Evolutionary conservation across 2,888 invertebrate species (phyloP), one percentile per base, ranked within the genome.

Genomic region (Suillia variegata): DNA sequence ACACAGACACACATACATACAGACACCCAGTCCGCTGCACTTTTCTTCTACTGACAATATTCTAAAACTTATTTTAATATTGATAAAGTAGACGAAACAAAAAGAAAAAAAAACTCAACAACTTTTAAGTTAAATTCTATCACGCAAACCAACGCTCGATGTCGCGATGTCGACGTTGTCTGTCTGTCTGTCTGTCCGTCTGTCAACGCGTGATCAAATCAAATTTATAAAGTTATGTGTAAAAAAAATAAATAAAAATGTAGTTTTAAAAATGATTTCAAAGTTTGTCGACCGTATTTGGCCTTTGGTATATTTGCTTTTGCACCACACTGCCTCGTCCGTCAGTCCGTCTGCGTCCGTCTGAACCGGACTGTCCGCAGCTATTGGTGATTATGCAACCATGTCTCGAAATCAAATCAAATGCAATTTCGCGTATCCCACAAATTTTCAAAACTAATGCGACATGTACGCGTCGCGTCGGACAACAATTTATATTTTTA

Each of bases 371-470:
- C n/a, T n/a, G n/a, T n/a, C n/a, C n/a, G 26, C 26, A 10, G 26
- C 26, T 10, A 18, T 54, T n/a, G n/a, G 50, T 47, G 20, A 56
- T 73, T 73, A 64, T 71, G 71, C 65, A 71, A 73, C 59, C 48
- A 47, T 53, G 71, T 74, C 74, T 69, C 66, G 68, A 62, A 65
- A 65, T 63, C 68, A 64, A 73, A 72, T 73, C 67, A 68, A 67
- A 68, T 63, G 68, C 68, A 69, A 49, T 62, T 22, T 17, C 31
- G 18, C 24, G 15, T 55, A n/a, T 48, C 34, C 20, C 15, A n/a
- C 49, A 34, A 59, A 33, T n/a, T 8, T 12, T 24, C 45, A 15
- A 45, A 34, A 34, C 56, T 48, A 62, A 49, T 24, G 26, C 26
- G 26, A 26, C 26, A 26, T 26, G n/a, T n/a, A n/a, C n/a, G n/a